Conservation (phyloP, 2,113 vertebrate species). For the Camelus bactrianus region DNA sequence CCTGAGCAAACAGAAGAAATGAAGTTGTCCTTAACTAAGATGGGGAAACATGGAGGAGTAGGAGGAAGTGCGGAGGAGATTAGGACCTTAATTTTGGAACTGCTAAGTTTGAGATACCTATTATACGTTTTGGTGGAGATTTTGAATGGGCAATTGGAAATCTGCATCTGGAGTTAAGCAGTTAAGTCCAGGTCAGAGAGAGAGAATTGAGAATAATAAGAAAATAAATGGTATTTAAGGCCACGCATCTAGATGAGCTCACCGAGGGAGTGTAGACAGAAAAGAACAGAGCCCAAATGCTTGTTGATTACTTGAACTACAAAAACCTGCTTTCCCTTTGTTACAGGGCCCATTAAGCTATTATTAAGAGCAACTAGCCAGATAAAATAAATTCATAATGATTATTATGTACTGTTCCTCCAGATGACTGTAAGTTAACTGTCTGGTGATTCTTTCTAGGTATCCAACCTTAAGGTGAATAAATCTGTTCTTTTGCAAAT, state of each 20-base stretch:
- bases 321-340: not conserved
- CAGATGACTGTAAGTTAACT: not conserved
- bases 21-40: not conserved
- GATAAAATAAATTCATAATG: constrained; percentile 19
- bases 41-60: not conserved
- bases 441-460: not conserved
- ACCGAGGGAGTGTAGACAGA: not conserved
- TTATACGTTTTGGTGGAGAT: not conserved
- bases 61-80: not conserved
- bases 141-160: not conserved
- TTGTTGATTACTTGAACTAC: not conserved
- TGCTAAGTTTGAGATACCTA: not conserved
- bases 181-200: not conserved
- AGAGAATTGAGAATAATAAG: not conserved
- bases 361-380: constrained; percentile 43
- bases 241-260: not conserved
- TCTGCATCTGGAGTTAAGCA: not conserved
- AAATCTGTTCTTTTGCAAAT: not conserved
- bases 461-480: constrained; percentile 7
- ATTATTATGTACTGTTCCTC: not conserved
- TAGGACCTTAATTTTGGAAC: not conserved
- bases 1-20: not conserved
- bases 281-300: not conserved
- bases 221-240: not conserved
- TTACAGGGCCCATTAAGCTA: not conserved